Evolutionary conservation across 2,113 vertebrate species (phyloP), one percentile per base, ranked within the genome.

Genomic region (Azemiops feae): DNA sequence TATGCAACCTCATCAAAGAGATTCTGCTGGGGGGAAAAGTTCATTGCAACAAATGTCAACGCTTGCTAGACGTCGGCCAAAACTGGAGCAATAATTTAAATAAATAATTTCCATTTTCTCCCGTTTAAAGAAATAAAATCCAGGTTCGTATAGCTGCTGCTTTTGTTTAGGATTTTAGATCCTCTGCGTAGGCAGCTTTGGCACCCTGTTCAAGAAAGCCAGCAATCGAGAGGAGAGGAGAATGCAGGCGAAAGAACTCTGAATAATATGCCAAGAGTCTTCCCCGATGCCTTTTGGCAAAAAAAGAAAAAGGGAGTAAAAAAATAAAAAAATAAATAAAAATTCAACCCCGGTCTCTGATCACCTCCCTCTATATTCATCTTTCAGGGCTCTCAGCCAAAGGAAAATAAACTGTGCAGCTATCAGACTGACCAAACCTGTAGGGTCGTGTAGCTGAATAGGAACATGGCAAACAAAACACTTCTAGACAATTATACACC

Each of bases 291-390:
- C 96, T 97, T 96, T 97, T 97, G 97, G 97, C 97, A 97, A 96
- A 93, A 95, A 57, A 23, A 92, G 54, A 12, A 87, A 30, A 87
- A 58, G 50, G n/a, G 69, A 64, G 60, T n/a, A 64, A 64, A 60
- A 50, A 60, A 60, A 60, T 60, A 43, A 45, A 50, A 9, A n/a
- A 14, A 5, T 43, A 47, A 6, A 47, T 47, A 85, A 39, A 27
- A 87, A 30, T 3, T 8, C 89, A 58, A 96, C 95, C 96, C 96
- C 95, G 94, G 92, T 81, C 95, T 93, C 87, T 0, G 92, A 95
- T 97, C 97, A 98, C 98, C 98, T 98, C 98, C 98, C 98, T 98
- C 98, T 99, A 98, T 98, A 98, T 98, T 99, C 98, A 98, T 98
- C 94, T 14, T 96, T 97, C 60, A 93, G 96, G 97, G 96, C 95